phyloP scores from a whole-genome alignment of 2,888 invertebrate species.

The Lasioglossum villosulum region DNA sequence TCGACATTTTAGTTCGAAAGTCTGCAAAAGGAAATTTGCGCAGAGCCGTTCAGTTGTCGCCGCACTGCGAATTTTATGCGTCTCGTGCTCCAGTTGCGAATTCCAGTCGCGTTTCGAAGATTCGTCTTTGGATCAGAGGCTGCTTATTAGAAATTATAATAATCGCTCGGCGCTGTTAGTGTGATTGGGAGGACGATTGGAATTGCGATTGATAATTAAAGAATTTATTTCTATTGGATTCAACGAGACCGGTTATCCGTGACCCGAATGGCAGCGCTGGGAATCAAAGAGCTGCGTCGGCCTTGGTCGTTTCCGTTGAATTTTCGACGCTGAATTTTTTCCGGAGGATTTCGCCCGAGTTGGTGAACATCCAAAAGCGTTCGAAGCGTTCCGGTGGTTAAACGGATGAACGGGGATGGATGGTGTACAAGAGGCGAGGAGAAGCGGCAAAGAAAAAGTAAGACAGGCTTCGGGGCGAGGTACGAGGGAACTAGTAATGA shows the following conservation, averaged over 20 bases:
- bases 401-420: neutral
- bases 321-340: neutral
- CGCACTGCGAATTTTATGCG: too few relatives aligned
- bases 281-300: neutral
- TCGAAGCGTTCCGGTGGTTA: neutral
- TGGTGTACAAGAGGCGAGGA: neutral
- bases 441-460: conserved; percentile 31
- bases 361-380: neutral
- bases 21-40: too few relatives aligned
- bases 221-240: conserved; percentile 1
- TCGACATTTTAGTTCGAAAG: neutral
- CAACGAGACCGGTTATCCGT: neutral
- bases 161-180: neutral
- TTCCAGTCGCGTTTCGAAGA: neutral
- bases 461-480: conserved; percentile 46
- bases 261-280: neutral
- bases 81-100: neutral
- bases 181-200: neutral
- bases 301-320: neutral
- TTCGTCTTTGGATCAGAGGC: neutral
- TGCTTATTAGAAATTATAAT: neutral
- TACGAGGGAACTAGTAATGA: conserved; percentile 79
- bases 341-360: neutral
- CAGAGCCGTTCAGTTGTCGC: too few relatives aligned
- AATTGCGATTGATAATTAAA: neutral